A percentile compares a stretch with the other conserved stretches of the same genome.
Conservation (phyloP, 30 jellyfish, hydroid and myxozoan species). For the Chironex yamaguchii region DNA sequence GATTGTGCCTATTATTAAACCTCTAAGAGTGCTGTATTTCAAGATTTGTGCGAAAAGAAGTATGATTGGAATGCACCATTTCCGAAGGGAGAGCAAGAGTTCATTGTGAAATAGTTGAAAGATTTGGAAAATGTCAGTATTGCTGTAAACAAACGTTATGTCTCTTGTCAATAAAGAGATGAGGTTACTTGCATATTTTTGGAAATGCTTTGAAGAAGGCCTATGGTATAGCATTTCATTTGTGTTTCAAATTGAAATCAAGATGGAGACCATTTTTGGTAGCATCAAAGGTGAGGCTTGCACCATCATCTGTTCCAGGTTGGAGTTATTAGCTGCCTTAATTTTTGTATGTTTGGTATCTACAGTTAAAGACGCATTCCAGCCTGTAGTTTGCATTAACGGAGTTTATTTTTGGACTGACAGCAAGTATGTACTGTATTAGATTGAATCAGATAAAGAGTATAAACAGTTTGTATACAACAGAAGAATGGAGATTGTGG, state of each 20-base stretch:
- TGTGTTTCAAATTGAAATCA: not conserved
- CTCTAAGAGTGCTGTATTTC: slow-evolving; percentile 26
- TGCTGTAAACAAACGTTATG: too few relatives aligned
- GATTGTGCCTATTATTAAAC: slow-evolving; percentile 8
- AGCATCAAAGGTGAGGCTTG: slow-evolving; percentile 3
- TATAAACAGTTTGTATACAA: slow-evolving; percentile 48
- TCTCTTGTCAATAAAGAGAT: too few relatives aligned
- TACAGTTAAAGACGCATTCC: slow-evolving; percentile 7
- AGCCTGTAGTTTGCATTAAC: not conserved
- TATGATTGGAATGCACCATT: slow-evolving; percentile 30
- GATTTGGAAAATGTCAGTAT: too few relatives aligned
- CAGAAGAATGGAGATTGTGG: slow-evolving; percentile 28
- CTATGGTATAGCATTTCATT: slow-evolving; percentile 10
- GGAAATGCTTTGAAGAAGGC: too few relatives aligned
- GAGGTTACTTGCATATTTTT: too few relatives aligned
- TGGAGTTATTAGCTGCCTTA: slow-evolving; percentile 35
- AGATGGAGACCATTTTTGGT: slow-evolving; percentile 19
- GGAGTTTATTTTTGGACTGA: slow-evolving; percentile 32
- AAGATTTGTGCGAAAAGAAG: slow-evolving; percentile 19
- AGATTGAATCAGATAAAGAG: slow-evolving; percentile 26
- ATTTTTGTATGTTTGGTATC: slow-evolving; percentile 1
- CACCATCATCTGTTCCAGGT: slow-evolving; percentile 7
- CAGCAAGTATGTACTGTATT: slow-evolving; percentile 16
- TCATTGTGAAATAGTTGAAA: slow-evolving; percentile 2
- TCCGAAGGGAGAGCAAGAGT: not conserved